phyloP scores from a whole-genome alignment of 2,113 vertebrate species.

The Microtus ochrogaster region DNA sequence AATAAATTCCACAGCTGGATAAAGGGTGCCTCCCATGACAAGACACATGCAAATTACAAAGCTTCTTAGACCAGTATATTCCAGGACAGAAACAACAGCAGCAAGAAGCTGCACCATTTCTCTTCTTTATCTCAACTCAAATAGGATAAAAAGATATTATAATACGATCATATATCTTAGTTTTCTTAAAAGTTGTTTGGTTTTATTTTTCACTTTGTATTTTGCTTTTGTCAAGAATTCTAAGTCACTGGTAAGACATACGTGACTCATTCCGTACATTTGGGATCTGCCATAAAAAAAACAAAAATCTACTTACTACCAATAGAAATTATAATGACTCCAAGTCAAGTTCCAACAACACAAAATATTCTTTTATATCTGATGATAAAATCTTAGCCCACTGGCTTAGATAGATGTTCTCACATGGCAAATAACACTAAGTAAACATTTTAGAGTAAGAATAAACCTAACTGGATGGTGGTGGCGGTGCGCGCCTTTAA shows the following conservation, averaged over 20 bases:
- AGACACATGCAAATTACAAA: slow-evolving; percentile 85
- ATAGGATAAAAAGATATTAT: slow-evolving; percentile 71
- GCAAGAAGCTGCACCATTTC: slow-evolving; percentile 75
- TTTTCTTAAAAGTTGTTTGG: not conserved
- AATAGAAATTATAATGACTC: not conserved
- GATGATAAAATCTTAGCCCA: not conserved
- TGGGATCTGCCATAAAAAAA: slow-evolving; percentile 60
- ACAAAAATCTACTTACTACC: not conserved
- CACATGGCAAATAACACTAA: not conserved
- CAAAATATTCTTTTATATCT: slow-evolving; percentile 32
- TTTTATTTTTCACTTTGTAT: slow-evolving; percentile 38
- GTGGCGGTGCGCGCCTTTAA: too few relatives aligned
- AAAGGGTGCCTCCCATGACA: slow-evolving; percentile 84
- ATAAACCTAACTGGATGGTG: not conserved
- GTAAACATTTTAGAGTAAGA: slow-evolving; percentile 28
- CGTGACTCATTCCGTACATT: not conserved
- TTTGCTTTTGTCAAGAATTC: not conserved
- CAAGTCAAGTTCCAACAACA: slow-evolving; percentile 29
- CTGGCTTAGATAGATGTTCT: not conserved
- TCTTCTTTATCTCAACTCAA: slow-evolving; percentile 62
- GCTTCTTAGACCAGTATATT: slow-evolving; percentile 82
- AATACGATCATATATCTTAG: slow-evolving; percentile 40
- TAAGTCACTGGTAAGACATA: not conserved
- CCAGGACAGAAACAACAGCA: slow-evolving; percentile 80
- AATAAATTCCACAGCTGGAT: slow-evolving; percentile 82